Evolutionary conservation across 2,888 invertebrate species (phyloP), one percentile per base, ranked within the genome.

Genomic region (Drosophila eohydei): DNA sequence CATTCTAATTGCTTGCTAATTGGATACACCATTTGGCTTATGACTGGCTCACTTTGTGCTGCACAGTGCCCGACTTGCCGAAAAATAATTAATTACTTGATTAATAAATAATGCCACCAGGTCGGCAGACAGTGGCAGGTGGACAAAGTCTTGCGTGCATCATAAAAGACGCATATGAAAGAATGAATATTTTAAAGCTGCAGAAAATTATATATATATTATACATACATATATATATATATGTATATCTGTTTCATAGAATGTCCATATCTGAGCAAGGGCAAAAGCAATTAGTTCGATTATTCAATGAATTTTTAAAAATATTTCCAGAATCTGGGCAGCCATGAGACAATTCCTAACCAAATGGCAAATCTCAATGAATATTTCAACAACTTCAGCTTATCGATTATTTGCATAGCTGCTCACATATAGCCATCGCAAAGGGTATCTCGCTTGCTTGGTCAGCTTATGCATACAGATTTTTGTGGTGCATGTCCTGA

Each of bases 31-130:
- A n/a, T 30, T n/a, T n/a, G 30, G 30, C 48, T 9, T n/a, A 30
- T 30, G 9, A 2, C 14, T 8, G 30, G 48, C 30, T 9, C 28
- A 30, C 3, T 8, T 30, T 14, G 26, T 12, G 9, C 8, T 41
- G 16, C 41, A 12, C 40, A 8, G n/a, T 41, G 40, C 40, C n/a
- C 38, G 6, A 11, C 6, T 26, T 46, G 14, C 14, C 46, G 28
- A 16, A 41, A 41, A 26, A 26, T 48, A 48, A 30, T 16, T 16
- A 32, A 48, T 48, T 48, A 30, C n/a, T 4, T 16, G n/a, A 48
- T 48, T 48, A 48, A 48, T 48, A 48, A 32, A 32, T 30, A 48
- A 48, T n/a, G 46, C 46, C n/a, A 14, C 7, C 8, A 48, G 28
- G 44, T 28, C 26, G 11, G 46, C 41, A n/a, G 16, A 21, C 21